These are phyloP conservation scores for Upupa epops DNA, from an alignment of 2,113 vertebrate species.

Conservation along the genomic window DNA sequence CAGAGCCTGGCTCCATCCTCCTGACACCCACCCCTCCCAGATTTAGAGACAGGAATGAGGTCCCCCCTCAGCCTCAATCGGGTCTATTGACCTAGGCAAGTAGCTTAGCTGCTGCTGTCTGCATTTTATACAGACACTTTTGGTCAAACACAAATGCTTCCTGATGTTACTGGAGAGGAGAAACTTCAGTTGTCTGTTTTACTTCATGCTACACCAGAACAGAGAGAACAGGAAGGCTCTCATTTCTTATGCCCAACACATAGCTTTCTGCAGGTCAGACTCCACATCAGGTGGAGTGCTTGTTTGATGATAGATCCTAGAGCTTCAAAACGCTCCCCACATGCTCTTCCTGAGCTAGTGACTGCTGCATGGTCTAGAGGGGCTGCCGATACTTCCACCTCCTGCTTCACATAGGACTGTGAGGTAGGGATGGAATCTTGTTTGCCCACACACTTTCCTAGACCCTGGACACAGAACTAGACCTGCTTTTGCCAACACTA, in stretches of 20 bases:
- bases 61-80: too few species aligned
- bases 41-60: too few species aligned
- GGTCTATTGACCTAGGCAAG: not conserved
- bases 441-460: not conserved
- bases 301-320: not conserved
- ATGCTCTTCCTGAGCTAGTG: not conserved
- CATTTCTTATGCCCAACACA: not conserved
- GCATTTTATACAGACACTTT: not conserved
- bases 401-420: not conserved
- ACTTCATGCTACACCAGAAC: not conserved
- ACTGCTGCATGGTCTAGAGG: not conserved
- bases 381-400: not conserved
- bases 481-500: not conserved
- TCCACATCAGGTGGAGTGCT: not conserved
- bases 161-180: not conserved
- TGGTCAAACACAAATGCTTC: conserved; percentile 6
- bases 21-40: too few species aligned
- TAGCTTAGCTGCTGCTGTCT: not conserved
- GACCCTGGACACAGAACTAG: not conserved
- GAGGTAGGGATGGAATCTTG: not conserved
- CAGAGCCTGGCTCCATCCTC: too few species aligned
- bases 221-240: not conserved
- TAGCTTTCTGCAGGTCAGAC: not conserved
- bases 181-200: not conserved
- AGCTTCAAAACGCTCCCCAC: not conserved